A percentile compares a stretch with the other conserved stretches of the same genome.
Conservation (phyloP, 2,888 invertebrate species). For the Strigamia maritima region DNA sequence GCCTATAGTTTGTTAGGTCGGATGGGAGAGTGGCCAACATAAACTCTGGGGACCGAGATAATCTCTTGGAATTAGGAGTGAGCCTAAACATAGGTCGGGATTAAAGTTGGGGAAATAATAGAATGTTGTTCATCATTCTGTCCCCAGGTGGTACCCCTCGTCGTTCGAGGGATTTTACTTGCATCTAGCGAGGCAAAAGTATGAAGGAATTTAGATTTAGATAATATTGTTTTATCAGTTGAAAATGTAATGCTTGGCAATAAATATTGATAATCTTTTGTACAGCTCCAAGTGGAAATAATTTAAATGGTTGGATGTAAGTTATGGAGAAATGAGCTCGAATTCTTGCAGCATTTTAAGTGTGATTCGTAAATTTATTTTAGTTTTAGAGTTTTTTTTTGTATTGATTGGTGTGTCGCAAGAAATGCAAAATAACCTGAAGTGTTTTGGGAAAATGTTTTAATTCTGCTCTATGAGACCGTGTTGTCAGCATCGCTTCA, state of each 20-base stretch:
- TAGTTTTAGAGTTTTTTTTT: too few species aligned
- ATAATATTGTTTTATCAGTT: not conserved
- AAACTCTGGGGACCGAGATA: not conserved
- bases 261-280: not conserved
- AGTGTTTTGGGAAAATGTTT: too few species aligned
- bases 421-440: too few species aligned
- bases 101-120: slow-evolving; percentile 19
- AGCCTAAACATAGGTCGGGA: slow-evolving; percentile 32
- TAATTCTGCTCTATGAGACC: too few species aligned
- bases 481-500: too few species aligned
- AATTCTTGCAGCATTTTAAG: too few species aligned
- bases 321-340: not conserved
- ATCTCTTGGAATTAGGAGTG: slow-evolving; percentile 8
- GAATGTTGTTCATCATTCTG: slow-evolving; percentile 28
- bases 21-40: not conserved
- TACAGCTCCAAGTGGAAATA: not conserved
- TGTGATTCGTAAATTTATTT: too few species aligned
- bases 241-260: not conserved
- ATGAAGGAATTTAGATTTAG: not conserved
- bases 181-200: not conserved
- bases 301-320: not conserved
- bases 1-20: not conserved
- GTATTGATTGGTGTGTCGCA: too few species aligned
- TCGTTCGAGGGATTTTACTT: slow-evolving; percentile 30
- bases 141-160: slow-evolving; percentile 28